Conservation (phyloP, 2,113 vertebrate genomes). For the Boulengeromyrus knoepffleri region DNA sequence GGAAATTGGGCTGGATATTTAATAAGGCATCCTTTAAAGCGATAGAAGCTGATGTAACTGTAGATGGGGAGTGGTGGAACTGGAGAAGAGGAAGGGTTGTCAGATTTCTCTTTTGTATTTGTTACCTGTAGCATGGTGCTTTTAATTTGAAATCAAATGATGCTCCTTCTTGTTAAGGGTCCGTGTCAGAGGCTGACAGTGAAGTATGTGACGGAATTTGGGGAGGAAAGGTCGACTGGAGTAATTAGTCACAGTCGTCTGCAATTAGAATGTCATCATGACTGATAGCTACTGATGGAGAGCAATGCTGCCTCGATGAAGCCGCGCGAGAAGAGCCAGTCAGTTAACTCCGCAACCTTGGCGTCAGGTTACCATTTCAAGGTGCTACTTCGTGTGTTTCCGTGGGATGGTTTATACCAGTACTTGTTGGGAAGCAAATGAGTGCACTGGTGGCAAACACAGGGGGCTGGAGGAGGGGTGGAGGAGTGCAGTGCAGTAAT, state of each 20-base stretch:
- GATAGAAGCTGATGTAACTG: not conserved
- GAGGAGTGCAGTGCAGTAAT: not conserved
- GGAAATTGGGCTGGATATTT: not conserved
- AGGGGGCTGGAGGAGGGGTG: not conserved
- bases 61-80: not conserved
- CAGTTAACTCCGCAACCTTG: not conserved
- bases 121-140: not conserved
- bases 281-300: not conserved
- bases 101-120: not conserved
- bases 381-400: not conserved
- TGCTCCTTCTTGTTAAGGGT: not conserved
- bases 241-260: constrained; percentile 10
- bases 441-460: not conserved
- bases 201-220: not conserved
- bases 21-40: not conserved
- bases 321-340: not conserved
- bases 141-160: constrained; percentile 4
- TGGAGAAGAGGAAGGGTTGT: not conserved
- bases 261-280: constrained; percentile 10
- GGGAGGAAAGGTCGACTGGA: not conserved
- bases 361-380: not conserved
- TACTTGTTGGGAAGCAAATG: not conserved
- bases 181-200: not conserved
- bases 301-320: not conserved
- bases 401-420: not conserved